Conservation (phyloP, 2,113 vertebrate genomes). For the Bathybates hornii region DNA sequence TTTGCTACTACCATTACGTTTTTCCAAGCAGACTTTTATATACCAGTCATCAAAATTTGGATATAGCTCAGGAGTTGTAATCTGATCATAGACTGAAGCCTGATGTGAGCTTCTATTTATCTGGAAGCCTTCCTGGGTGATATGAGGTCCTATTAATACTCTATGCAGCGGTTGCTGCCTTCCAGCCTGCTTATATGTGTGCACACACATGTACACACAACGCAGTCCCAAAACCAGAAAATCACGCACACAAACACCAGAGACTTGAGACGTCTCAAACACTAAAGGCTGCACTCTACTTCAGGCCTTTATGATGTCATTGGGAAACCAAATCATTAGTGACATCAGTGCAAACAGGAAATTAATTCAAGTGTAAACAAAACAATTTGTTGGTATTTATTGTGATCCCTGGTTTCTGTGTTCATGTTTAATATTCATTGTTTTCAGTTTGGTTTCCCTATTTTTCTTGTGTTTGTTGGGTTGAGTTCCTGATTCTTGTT, state of each 20-base stretch:
- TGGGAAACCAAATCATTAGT: not conserved
- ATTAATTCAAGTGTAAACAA: not conserved
- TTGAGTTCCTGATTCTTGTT: not conserved
- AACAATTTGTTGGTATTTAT: not conserved
- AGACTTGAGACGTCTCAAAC: conserved; percentile 74
- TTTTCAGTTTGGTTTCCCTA: not conserved
- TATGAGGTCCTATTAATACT: conserved; percentile 50
- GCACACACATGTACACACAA: conserved; percentile 3
- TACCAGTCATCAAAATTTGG: not conserved
- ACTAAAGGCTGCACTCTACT: conserved; percentile 53
- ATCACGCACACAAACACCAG: conserved; percentile 55
- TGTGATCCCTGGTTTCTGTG: not conserved
- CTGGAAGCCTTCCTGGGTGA: conserved; percentile 41
- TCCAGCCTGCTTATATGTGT: not conserved
- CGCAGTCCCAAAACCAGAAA: conserved; percentile 4
- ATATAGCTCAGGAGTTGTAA: conserved; percentile 12
- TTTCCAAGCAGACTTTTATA: not conserved
- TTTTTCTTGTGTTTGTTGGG: not conserved
- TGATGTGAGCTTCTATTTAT: conserved; percentile 42
- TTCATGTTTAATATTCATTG: not conserved
- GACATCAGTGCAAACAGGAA: conserved; percentile 30
- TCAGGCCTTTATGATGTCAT: conserved; percentile 27
- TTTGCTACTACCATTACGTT: not conserved
- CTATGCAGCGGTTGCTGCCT: conserved; percentile 23
- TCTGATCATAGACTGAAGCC: not conserved